phyloP scores from a whole-genome alignment of 2,888 invertebrate species.

The Pyrrhosoma nymphula region DNA sequence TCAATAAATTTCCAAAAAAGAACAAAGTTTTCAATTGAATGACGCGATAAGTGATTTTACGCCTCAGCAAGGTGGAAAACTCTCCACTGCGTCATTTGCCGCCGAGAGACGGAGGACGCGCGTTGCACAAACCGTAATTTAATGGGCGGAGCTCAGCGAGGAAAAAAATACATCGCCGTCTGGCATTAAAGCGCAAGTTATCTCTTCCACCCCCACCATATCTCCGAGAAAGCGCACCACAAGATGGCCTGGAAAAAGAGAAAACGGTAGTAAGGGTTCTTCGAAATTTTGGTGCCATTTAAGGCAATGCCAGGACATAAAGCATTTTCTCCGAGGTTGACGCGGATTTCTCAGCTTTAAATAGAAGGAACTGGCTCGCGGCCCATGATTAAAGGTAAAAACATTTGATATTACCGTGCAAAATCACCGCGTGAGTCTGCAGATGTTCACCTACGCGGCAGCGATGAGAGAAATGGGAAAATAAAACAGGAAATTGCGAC shows the following conservation, averaged over 20 bases:
- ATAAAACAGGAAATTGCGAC: too few species aligned
- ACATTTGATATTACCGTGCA: neutral
- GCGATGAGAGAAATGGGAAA: neutral
- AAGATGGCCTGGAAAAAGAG: slow-evolving; percentile 62
- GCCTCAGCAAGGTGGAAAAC: neutral
- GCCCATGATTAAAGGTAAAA: neutral
- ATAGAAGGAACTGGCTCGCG: slow-evolving; percentile 51
- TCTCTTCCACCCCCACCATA: neutral
- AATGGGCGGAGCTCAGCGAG: neutral
- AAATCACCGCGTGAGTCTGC: neutral
- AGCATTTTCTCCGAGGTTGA: slow-evolving; percentile 44
- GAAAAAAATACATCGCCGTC: slow-evolving; percentile 38
- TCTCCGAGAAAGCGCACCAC: slow-evolving; percentile 7
- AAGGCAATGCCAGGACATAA: slow-evolving; percentile 42
- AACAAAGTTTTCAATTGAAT: neutral
- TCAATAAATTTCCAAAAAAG: neutral
- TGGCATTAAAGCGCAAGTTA: slow-evolving; percentile 49
- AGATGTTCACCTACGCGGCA: neutral
- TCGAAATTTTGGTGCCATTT: slow-evolving; percentile 53
- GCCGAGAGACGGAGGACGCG: slow-evolving; percentile 24
- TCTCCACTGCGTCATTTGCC: neutral
- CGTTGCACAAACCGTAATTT: slow-evolving; percentile 46
- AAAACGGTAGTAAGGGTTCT: slow-evolving; percentile 36
- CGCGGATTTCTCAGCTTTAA: slow-evolving; percentile 47
- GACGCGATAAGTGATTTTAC: neutral